These are phyloP conservation scores for Philotrypesis tridentata DNA, from an alignment of 1,140 invertebrate species.

Conservation along the genomic window DNA sequence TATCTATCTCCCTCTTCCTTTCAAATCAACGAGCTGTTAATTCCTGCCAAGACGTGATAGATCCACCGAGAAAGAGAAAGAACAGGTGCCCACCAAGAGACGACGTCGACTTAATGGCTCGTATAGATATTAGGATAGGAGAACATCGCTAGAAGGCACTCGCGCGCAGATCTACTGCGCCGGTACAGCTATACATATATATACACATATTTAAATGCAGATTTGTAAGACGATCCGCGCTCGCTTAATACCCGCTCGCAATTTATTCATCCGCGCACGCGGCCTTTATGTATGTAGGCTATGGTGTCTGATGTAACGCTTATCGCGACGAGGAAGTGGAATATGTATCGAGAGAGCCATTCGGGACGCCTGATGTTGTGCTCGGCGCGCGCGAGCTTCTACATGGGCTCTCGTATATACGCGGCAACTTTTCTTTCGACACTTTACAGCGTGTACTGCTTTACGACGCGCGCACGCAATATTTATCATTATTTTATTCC, in stretches of 20 bases:
- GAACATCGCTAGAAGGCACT: not conserved
- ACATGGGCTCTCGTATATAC: too few species aligned
- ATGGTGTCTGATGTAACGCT: not conserved
- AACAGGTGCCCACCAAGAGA: not conserved
- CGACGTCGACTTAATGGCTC: not conserved
- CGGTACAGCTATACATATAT: too few species aligned
- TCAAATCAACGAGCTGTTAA: not conserved
- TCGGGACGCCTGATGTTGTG: not conserved
- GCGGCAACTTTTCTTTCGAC: too few species aligned
- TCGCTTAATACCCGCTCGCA: not conserved
- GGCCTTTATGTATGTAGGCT: not conserved
- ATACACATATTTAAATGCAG: not conserved
- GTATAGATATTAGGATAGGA: too few species aligned
- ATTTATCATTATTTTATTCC: too few species aligned
- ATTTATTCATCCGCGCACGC: not conserved
- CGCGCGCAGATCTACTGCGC: not conserved
- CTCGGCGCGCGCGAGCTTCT: too few species aligned
- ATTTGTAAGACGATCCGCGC: not conserved
- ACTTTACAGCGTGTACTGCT: too few species aligned
- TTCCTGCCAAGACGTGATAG: not conserved
- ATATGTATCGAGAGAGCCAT: not conserved
- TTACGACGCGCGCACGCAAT: too few species aligned
- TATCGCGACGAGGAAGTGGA: conserved; percentile 14
- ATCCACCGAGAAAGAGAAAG: not conserved
- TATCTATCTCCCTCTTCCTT: not conserved